Evolutionary conservation across 2,888 invertebrate genomes (phyloP).

Genomic region (Oligia strigilis): DNA sequence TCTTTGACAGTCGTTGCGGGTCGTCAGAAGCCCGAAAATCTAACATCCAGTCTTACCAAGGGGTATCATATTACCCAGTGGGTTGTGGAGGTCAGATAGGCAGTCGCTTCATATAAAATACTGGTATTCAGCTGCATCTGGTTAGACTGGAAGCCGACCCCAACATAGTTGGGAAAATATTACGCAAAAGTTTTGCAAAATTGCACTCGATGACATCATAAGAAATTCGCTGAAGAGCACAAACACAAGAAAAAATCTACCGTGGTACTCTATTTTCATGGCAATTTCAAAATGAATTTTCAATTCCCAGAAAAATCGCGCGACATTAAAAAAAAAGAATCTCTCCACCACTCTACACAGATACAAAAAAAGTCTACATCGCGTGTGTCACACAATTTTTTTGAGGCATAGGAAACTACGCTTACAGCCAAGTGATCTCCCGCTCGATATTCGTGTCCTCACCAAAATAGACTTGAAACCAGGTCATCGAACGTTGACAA

Average conservation of each 20-base stretch:
- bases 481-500: constrained; percentile 81
- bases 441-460: constrained; percentile 67
- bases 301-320: neutral
- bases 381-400: constrained; percentile 64
- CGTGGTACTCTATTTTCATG: constrained; percentile 3
- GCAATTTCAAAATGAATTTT: neutral
- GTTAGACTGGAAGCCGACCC: too few relatives aligned
- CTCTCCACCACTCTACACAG: constrained; percentile 18
- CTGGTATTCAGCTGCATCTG: too few relatives aligned
- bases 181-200: neutral
- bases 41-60: too few relatives aligned
- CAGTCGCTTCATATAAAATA: too few relatives aligned
- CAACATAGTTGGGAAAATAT: neutral
- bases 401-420: constrained; percentile 67
- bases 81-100: too few relatives aligned
- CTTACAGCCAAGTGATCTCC: constrained; percentile 72
- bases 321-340: constrained; percentile 7
- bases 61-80: too few relatives aligned
- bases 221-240: neutral
- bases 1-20: too few relatives aligned
- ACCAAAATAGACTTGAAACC: constrained; percentile 82
- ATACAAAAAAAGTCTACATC: constrained; percentile 57
- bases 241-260: neutral
- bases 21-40: too few relatives aligned
- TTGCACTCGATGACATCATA: too few relatives aligned